phyloP scores from a whole-genome alignment of 2,888 invertebrate genomes.

The Troides aeacus region DNA sequence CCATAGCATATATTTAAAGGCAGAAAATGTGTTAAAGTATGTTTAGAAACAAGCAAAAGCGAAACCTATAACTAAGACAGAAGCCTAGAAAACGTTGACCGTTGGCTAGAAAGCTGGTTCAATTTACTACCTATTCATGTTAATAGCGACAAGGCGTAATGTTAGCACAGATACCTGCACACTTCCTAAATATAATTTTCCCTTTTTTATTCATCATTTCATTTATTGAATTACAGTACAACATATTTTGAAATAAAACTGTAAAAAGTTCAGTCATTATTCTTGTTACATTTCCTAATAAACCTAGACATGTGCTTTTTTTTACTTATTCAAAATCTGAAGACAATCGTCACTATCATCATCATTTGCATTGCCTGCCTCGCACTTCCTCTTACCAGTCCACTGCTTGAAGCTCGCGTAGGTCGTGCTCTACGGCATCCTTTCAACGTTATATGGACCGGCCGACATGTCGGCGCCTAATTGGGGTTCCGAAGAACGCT shows the following conservation, averaged over 20 bases:
- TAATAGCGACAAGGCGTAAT: slow-evolving; percentile 22
- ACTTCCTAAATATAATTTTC: background rate
- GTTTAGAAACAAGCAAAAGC: slow-evolving; percentile 20
- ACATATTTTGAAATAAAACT: background rate
- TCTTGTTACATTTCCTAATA: too few species aligned
- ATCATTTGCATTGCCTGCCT: too few species aligned
- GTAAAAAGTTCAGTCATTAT: background rate
- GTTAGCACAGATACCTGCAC: background rate
- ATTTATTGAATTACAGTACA: background rate
- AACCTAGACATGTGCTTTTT: too few species aligned
- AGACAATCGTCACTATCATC: too few species aligned
- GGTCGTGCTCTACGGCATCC: too few species aligned
- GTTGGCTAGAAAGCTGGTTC: slow-evolving; percentile 28
- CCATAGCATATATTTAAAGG: background rate
- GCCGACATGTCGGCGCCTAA: too few species aligned
- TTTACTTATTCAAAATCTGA: too few species aligned
- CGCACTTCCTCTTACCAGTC: too few species aligned
- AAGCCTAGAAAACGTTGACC: slow-evolving; percentile 29
- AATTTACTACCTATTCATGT: slow-evolving; percentile 24
- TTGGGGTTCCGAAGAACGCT: too few species aligned
- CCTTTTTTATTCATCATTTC: background rate
- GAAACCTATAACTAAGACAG: slow-evolving; percentile 25
- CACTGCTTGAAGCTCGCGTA: too few species aligned
- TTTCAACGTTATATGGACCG: too few species aligned
- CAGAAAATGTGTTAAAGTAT: background rate